These are phyloP conservation scores for Euleptes europaea DNA, from an alignment of 2,113 vertebrate species.

Conservation along the genomic window DNA sequence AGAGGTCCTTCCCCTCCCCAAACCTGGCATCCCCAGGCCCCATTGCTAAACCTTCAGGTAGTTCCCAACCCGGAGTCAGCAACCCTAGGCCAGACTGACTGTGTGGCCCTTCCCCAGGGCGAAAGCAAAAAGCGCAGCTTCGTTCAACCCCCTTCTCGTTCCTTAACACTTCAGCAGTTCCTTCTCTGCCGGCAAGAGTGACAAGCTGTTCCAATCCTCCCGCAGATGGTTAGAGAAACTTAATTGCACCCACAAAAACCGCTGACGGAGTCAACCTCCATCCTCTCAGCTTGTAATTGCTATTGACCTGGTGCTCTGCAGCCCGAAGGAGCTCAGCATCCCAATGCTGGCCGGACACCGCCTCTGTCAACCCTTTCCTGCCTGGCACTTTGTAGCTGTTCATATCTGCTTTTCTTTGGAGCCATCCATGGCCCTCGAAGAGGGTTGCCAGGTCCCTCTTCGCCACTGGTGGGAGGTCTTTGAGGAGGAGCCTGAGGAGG, in stretches of 20 bases:
- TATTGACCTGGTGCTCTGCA: neutral
- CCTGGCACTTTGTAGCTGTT: neutral
- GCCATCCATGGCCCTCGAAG: too few species aligned
- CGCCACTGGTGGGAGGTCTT: too few species aligned
- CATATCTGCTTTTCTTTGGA: neutral
- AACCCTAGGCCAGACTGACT: neutral
- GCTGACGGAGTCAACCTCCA: constrained; percentile 12
- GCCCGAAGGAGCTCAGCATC: constrained; percentile 14
- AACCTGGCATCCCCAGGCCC: too few species aligned
- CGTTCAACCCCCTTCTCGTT: neutral
- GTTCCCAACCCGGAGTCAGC: too few species aligned
- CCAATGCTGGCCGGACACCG: neutral
- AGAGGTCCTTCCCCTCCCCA: too few species aligned
- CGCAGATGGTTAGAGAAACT: constrained; percentile 3
- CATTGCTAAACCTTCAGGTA: too few species aligned
- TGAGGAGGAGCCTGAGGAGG: too few species aligned
- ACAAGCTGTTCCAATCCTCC: neutral
- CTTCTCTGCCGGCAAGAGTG: rapidly evolving
- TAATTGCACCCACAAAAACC: neutral
- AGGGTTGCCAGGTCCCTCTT: too few species aligned
- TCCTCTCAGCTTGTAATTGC: constrained; percentile 32
- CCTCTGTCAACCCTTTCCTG: neutral
- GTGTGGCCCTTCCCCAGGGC: neutral
- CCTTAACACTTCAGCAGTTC: rapidly evolving
- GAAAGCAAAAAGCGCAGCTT: rapidly evolving